Evolutionary conservation across 2,888 invertebrate species (phyloP).

Genomic region (Cataglyphis rosenhaueri): DNA sequence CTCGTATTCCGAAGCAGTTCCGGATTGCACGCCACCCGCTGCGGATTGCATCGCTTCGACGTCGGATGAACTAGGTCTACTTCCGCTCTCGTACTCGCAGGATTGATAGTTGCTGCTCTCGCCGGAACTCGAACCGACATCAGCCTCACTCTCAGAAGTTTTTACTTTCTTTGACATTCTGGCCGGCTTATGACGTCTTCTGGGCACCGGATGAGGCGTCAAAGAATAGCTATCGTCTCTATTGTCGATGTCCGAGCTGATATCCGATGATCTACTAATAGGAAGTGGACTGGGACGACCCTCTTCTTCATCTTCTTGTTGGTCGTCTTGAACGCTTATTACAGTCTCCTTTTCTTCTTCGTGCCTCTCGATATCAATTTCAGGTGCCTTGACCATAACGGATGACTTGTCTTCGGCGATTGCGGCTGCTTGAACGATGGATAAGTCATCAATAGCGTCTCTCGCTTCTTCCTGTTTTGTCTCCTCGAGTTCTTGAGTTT

Average conservation of each 20-base stretch:
- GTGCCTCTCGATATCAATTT: constrained; percentile 69
- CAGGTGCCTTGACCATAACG: constrained; percentile 10
- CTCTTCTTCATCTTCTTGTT: constrained; percentile 71
- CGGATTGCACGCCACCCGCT: constrained; percentile 84
- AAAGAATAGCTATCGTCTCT: constrained; percentile 77
- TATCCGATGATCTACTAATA: constrained; percentile 76
- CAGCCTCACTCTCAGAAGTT: constrained; percentile 92
- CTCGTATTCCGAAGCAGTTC: constrained; percentile 94
- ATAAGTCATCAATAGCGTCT: constrained; percentile 61
- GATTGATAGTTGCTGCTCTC: constrained; percentile 95
- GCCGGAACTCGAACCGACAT: constrained; percentile 94
- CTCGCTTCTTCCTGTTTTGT: background rate
- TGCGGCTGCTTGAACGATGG: constrained; percentile 35
- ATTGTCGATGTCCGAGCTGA: constrained; percentile 80
- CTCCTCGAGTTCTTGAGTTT: constrained; percentile 65
- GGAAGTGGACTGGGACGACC: constrained; percentile 74
- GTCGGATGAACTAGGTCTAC: constrained; percentile 95
- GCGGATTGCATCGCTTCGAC: constrained; percentile 90
- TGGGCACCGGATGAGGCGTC: constrained; percentile 80
- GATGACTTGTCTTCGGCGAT: constrained; percentile 47
- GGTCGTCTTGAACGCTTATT: constrained; percentile 68
- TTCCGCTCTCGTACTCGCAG: constrained; percentile 91
- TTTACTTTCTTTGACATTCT: constrained; percentile 86
- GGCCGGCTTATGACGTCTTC: constrained; percentile 83
- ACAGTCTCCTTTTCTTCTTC: constrained; percentile 50